Evolutionary conservation across 2,888 invertebrate species (phyloP), one percentile per base, ranked within the genome.

Genomic region (Scaptomyza caliginosa): DNA sequence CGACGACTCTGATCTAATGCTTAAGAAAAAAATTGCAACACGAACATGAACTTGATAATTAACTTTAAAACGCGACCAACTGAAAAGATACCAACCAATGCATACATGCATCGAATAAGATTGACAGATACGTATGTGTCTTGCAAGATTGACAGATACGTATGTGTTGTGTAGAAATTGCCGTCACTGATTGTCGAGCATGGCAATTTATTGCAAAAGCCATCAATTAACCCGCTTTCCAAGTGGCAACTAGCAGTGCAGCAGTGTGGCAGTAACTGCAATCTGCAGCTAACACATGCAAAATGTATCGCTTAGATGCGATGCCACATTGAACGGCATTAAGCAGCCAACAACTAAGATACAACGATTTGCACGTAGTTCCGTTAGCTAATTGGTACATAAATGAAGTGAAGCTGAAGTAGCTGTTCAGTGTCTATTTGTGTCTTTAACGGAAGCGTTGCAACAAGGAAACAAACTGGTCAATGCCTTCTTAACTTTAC

Each of bases 201-300:
- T 67, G 77, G 79, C 82, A 82, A 82, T 85, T 83, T 83, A 85
- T 85, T 87, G 88, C 88, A 87, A 82, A 85, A 80, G 88, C 82
- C 82, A 87, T 87, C 86, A 85, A 82, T 82, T 82, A 82, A 82
- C 82, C 82, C 73, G 82, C 82, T 87, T 82, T 87, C 86, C 76
- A 49, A 63, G 55, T 36, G 39, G 36, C 46, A 54, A 36, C 45
- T 8, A 17, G 21, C 45, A 45, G n/a, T n/a, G n/a, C n/a, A 16
- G n/a, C 42, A n/a, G n/a, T n/a, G n/a, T n/a, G 13, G 26, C 48
- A 16, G 26, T 54, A 38, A 24, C 32, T 26, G 50, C 52, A 45
- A 19, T 23, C 7, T 13, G 17, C 28, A 43, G 38, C 64, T 3
- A 13, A 48, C 62, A 76, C 77, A 85, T 69, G 73, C 71, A 77